A percentile compares a stretch with the other conserved stretches of the same genome.
Conservation (phyloP, 2,888 invertebrate species). For the Latrodectus hesperus region DNA sequence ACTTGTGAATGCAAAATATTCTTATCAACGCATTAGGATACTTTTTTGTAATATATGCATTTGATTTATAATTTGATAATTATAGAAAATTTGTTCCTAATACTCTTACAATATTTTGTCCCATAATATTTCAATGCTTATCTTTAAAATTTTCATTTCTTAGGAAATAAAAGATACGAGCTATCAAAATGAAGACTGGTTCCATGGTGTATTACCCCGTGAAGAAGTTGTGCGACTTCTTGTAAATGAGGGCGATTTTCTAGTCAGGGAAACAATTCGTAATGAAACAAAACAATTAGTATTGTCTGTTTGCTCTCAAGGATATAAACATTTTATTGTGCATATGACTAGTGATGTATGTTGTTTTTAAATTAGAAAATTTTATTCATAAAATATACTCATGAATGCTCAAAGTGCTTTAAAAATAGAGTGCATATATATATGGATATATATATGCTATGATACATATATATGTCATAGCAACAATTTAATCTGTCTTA, state of each 20-base stretch:
- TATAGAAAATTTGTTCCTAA: no score
- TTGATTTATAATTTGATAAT: no score
- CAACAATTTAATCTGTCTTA: no score
- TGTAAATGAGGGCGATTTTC: slow-evolving; percentile 92
- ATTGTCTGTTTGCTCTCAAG: slow-evolving; percentile 95
- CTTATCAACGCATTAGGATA: no score
- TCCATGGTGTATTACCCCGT: slow-evolving; percentile 95
- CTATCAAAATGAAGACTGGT: slow-evolving; percentile 93
- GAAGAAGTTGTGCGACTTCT: slow-evolving; percentile 95
- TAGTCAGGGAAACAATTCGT: slow-evolving; percentile 92
- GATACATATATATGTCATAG: no score
- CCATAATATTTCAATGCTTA: no score
- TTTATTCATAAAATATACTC: background rate
- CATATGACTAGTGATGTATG: slow-evolving; percentile 92
- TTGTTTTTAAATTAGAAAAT: slow-evolving; percentile 22
- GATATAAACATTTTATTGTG: slow-evolving; percentile 97
- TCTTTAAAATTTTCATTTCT: background rate
- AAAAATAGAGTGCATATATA: no score
- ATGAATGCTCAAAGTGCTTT: no score
- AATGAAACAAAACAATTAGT: slow-evolving; percentile 95
- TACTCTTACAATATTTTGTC: no score
- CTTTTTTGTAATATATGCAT: no score
- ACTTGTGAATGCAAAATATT: no score
- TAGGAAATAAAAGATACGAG: slow-evolving; percentile 70
- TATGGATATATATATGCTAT: no score